Evolutionary conservation across 2,113 vertebrate species (phyloP), one percentile per base, ranked within the genome.

Genomic region (Prunella himalayana): DNA sequence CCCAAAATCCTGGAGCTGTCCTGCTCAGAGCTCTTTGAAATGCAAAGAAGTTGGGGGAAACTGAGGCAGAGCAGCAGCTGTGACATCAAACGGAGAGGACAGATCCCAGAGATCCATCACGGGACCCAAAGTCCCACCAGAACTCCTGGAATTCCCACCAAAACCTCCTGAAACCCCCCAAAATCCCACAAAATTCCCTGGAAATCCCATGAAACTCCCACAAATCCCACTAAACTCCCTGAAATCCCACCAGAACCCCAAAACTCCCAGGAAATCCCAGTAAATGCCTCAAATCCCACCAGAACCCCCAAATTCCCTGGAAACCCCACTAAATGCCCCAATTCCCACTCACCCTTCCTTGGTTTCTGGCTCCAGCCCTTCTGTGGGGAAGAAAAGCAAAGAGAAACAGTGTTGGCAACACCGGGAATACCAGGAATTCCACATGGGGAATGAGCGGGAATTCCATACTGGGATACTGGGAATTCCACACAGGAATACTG

Each of bases 261-360:
- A 42, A 41, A 56, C 0, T 56, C 51, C 30, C 0, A 0, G 13
- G 23, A 56, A 72, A 44, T 56, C 3, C 70, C 16, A 42, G 2
- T 1, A 8, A 33, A 41, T 14, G 8, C 21, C 28, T 49, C 68
- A 51, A 39, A 31, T 23, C 28, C 30, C 63, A 16, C 15, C 13
- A 24, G 14, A 24, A 8, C 6, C 15, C 60, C 63, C 17, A 30
- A 15, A 42, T 31, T 64, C 61, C 61, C 5, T 42, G 61, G 61
- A 33, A 42, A 44, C 44, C 25, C 35, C 60, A 30, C 5, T 4
- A 13, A 61, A 39, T 13, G 9, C 35, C 25, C 59, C 37, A 28
- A 41, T 41, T 63, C 27, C 37, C 37, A 30, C 23, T 75, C 72
- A 75, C 72, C 54, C 72, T 23, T 59, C 54, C 72, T 23, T n/a